Conservation (phyloP, 2,113 vertebrate species). For the Felis catus region F.catus_Fca126_mat1.0 CM031416.1:8754001-8754500, state of each 20-base stretch:
- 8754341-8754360: too few species aligned
- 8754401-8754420: too few species aligned
- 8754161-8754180: background rate
- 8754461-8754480: background rate
- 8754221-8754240: too few species aligned
- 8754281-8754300: too few species aligned
- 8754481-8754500: background rate
- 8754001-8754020: background rate
- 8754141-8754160: background rate
- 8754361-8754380: too few species aligned
- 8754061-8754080: background rate
- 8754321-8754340: too few species aligned
- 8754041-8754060: background rate
- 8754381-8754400: too few species aligned
- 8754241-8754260: too few species aligned
- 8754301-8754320: too few species aligned
- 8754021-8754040: background rate
- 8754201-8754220: background rate
- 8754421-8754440: too few species aligned
- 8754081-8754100: background rate
- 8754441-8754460: background rate
- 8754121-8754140: background rate
- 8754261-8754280: too few species aligned
- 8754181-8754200: background rate
- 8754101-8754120: background rate